phyloP scores from a whole-genome alignment of 2,113 vertebrate species.

The Electrona antarctica region DNA sequence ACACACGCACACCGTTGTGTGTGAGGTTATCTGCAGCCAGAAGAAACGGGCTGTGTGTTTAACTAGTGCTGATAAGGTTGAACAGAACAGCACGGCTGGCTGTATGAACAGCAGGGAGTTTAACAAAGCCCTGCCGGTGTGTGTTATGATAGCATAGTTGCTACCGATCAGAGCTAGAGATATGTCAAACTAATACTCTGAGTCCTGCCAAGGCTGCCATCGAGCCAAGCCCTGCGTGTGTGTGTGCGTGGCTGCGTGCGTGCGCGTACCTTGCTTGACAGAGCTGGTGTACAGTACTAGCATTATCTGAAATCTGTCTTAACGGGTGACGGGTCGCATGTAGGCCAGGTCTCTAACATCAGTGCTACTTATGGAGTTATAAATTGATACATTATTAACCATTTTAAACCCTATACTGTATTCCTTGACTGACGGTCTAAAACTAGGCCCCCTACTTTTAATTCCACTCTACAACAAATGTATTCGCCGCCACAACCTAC shows the following conservation, averaged over 20 bases:
- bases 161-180: conserved; percentile 22
- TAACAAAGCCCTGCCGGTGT: conserved; percentile 11
- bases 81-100: conserved; percentile 26
- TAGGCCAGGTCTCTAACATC: no score
- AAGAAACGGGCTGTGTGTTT: conserved; percentile 60
- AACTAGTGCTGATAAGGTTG: conserved; percentile 57
- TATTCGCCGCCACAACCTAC: no score
- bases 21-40: conserved; percentile 64
- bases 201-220: neutral
- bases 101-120: conserved; percentile 32
- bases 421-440: no score
- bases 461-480: no score
- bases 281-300: no score
- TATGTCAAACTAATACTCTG: neutral
- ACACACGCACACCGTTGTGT: conserved; percentile 8
- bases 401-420: no score
- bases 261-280: no score
- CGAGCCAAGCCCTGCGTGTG: neutral
- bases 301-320: no score
- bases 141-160: conserved; percentile 4
- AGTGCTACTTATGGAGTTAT: no score
- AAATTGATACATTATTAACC: no score
- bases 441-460: no score
- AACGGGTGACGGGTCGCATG: no score
- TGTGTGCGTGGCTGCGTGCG: neutral